A percentile compares a stretch with the other conserved stretches of the same genome.
Evolutionary conservation across 2,797 vertebrate genomes (phyloP).

Genomic region (Anas flavirostris): DNA sequence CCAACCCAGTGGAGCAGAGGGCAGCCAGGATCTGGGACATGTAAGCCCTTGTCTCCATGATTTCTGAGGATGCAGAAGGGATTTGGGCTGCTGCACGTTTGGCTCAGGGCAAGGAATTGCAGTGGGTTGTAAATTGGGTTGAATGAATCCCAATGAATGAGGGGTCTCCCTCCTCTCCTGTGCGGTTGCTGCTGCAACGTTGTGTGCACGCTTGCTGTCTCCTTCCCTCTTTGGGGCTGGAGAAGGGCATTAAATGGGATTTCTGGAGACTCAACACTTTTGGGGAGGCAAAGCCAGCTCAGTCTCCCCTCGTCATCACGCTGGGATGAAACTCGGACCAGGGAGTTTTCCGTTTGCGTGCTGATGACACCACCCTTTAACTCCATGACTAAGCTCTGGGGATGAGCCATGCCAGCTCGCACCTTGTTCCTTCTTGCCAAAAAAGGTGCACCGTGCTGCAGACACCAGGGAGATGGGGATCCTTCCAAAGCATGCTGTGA

Average conservation of each 20-base stretch:
- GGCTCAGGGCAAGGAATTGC: too few species aligned
- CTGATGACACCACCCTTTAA: neutral
- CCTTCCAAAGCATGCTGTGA: neutral
- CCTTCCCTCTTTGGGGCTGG: accelerated
- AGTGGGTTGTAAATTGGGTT: neutral
- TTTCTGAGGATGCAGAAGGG: neutral
- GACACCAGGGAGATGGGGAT: neutral
- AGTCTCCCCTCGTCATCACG: neutral
- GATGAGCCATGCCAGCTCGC: neutral
- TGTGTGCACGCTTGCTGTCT: neutral
- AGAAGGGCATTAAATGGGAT: neutral
- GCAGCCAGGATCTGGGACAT: neutral
- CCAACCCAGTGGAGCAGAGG: neutral
- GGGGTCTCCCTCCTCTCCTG: neutral
- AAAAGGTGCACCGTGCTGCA: neutral
- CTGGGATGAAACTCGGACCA: neutral
- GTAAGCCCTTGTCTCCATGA: neutral
- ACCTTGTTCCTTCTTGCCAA: neutral
- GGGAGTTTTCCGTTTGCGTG: constrained; percentile 31
- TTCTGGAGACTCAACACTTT: neutral
- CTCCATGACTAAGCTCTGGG: constrained; percentile 31
- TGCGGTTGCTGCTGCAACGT: accelerated
- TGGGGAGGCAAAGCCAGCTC: neutral
- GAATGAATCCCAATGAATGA: accelerated
- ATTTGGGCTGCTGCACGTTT: neutral